Evolutionary conservation across 2,113 vertebrate species (phyloP), one percentile per base, ranked within the genome.

Genomic region (Synchiropus splendidus): DNA sequence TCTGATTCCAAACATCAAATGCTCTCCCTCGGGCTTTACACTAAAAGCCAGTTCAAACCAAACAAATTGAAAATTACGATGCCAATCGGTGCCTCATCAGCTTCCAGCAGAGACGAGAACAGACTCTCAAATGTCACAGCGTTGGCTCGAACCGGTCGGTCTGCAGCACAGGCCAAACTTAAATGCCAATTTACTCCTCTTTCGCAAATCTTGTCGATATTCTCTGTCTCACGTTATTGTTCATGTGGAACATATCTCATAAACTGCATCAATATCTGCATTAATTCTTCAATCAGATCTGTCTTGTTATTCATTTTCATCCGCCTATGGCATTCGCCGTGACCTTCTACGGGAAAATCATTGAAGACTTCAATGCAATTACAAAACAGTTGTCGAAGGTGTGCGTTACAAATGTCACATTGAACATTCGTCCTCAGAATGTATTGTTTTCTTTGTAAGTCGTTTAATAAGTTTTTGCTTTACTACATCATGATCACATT

Each of bases 51-150:
- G 31, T 61, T 36, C 31, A 48, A 2, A 13, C 42, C 36, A 54
- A 42, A 56, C 43, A 54, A 64, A 64, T 51, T 64, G 39, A 54
- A 53, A 63, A 64, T 75, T 62, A 63, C 46, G 50, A 35, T 43
- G 47, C 48, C 47, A 50, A 58, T 65, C 53, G 59, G 46, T 1
- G 15, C 45, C 54, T 67, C 42, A 48, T 41, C 61, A 45, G 63
- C 54, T 52, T 60, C 54, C 48, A 64, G 47, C 56, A 18, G 58
- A 45, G 62, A 53, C 64, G 37, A 39, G 39, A 67, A 64, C 64
- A 61, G 50, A 61, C 33, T 61, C 71, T 61, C 18, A 66, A 64
- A 70, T 45, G 63, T 43, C 14, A 12, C 48, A 50, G 50, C 58
- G 67, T 61, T 45, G 50, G 21, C 21, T 27, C 4, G 4, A 27